Base-by-base conservation (phyloP, 2,797 vertebrate species). In the Staurois parvus region DNA sequence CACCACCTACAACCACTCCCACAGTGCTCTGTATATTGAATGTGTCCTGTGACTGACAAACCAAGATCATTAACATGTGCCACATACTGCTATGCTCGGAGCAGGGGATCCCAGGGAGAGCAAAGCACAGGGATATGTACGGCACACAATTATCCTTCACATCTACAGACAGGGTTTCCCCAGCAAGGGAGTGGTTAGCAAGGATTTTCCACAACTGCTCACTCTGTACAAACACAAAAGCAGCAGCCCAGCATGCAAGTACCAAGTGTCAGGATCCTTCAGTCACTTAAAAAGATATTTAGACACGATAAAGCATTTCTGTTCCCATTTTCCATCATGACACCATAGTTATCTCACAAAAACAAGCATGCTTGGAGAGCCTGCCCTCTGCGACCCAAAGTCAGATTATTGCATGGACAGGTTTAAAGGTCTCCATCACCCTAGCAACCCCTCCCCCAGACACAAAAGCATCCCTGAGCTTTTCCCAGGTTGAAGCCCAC, bases 101-200 rank as follows among this genome's bases (percentile, higher is more conserved):
- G 6, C 19, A 56, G 77, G 77, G 77, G 11, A 79, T 69, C 77
- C 66, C 64, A 34, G 30, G 21, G 30, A 26, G 34, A 67, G 59
- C 64, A 64, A 70, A 29, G 19, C 68, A 34, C 52, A 52, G 24
- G 8, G 32, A 67, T 59, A 52, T 26, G 37, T 26, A 62, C 29
- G 48, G 17, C 78, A 81, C 21, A 70, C 29, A n/a, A 79, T 66
- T 29, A 79, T 62, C n/a, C 30, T 24, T 24, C 77, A 59, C 56
- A 56, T 24, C 83, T 32, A 40, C 40, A 68, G 52, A 32, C 72
- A 76, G 78, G 84, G 72, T 76, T 32, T 84, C 66, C 28, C 85
- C 84, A 52, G 24, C 24, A 52, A 72, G 84, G 84, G 78, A 81
- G 78, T 85, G 84, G 84, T n/a, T 75, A 32, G 30, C 37, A 21